phyloP scores from a whole-genome alignment of 1,140 invertebrate species.

The Aporrectodea caliginosa region DNA sequence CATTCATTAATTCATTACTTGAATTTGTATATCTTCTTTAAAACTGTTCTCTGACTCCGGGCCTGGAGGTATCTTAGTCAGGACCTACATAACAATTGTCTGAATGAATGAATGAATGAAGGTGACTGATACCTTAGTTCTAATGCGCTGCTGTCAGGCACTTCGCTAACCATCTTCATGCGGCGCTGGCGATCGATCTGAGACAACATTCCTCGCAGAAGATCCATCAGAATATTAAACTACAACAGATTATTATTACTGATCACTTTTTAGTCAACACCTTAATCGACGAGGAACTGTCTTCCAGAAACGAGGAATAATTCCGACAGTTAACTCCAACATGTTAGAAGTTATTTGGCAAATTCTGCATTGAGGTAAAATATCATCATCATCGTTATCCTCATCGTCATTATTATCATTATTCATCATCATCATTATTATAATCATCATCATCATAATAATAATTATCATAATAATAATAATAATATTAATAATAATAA shows the following conservation, averaged over 20 bases:
- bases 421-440: conserved; percentile 11
- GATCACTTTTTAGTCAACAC: too few species aligned
- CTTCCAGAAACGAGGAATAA: too few species aligned
- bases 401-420: conserved; percentile 9
- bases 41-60: too few species aligned
- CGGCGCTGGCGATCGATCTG: conserved; percentile 71
- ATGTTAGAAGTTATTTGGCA: too few species aligned
- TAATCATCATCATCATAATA: conserved; percentile 10
- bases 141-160: conserved; percentile 37
- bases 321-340: too few species aligned
- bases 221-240: conserved; percentile 78
- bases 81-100: too few species aligned
- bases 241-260: too few species aligned
- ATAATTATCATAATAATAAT: neutral
- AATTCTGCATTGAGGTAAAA: too few species aligned
- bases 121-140: conserved; percentile 16
- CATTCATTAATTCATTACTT: too few species aligned
- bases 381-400: conserved; percentile 1
- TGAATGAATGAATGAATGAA: conserved; percentile 14
- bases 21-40: too few species aligned
- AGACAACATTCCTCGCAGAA: conserved; percentile 88
- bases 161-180: conserved; percentile 48
- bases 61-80: too few species aligned
- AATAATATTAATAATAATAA: neutral
- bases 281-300: too few species aligned